Conservation (phyloP, 2,797 vertebrate genomes). For the Bovichtus diacanthus region DNA sequence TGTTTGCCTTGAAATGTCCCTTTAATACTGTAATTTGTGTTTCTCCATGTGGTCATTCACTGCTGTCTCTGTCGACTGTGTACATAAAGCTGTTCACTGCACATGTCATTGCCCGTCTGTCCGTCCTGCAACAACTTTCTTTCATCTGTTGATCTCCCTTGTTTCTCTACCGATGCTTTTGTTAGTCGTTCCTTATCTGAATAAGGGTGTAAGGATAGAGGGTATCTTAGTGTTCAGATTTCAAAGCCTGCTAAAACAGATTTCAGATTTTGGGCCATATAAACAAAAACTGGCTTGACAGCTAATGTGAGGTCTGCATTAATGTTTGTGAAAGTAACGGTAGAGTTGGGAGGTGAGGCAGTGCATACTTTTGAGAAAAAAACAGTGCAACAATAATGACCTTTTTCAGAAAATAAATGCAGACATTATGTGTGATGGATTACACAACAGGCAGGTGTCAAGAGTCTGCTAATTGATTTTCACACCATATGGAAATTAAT, state of each 20-base stretch:
- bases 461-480: slow-evolving; percentile 71
- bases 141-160: not conserved
- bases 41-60: not conserved
- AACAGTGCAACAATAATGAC: slow-evolving; percentile 26
- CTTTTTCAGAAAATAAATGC: slow-evolving; percentile 39
- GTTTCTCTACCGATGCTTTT: not conserved
- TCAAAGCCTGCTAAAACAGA: not conserved
- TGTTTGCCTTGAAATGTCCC: no score
- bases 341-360: not conserved
- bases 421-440: slow-evolving; percentile 56
- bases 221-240: not conserved
- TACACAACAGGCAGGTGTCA: slow-evolving; percentile 63
- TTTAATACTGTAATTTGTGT: not conserved
- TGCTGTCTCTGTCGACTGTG: not conserved
- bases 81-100: not conserved
- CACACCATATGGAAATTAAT: slow-evolving; percentile 58
- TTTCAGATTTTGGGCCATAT: not conserved
- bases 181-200: not conserved
- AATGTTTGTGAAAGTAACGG: not conserved
- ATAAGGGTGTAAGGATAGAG: not conserved
- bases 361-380: not conserved
- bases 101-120: not conserved
- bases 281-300: not conserved
- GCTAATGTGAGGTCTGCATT: not conserved
- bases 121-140: not conserved